Evolutionary conservation across 2,113 vertebrate genomes (phyloP), one percentile per base, ranked within the genome.

Genomic region (Catharus bicknelli): DNA sequence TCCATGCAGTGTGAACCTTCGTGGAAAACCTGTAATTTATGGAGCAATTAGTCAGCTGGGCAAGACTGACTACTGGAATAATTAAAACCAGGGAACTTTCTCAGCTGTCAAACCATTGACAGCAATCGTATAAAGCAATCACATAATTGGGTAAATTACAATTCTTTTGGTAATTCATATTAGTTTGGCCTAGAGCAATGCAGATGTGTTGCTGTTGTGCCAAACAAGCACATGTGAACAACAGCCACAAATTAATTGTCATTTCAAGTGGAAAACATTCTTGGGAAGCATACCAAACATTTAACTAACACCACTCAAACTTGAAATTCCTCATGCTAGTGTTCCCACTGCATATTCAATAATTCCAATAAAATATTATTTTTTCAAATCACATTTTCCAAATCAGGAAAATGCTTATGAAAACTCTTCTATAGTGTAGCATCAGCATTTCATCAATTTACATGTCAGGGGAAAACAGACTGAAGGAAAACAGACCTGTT

Each of bases 81-180:
- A 77, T 70, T 26, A 77, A 81, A 90, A 78, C 14, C 7, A 70
- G 43, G 53, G 47, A 66, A 66, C 22, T 66, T 82, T 72, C 77
- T 64, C 64, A 80, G 55, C 43, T 30, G 40, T 63, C 43, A 61
- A 30, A 67, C 29, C 5, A 17, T 50, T 86, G 53, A 86, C 43
- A 75, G 47, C 78, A 90, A 5, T 57, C 8, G 5, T 57, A 57
- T 22, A 57, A 57, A 72, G 42, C 78, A 90, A 64, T 87, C 22
- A 58, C 78, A 47, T 72, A 90, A 92, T 70, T 87, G 70, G 57
- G 17, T 75, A 95, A 94, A 92, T 92, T 70, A 68, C 36, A 67
- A 57, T 74, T 78, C 27, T 92, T 88, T 80, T 73, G 50, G n/a
- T 80, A 88, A 77, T 76, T 86, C 36, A 0, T 83, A 62, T 76